Base-by-base conservation (phyloP, 2,888 invertebrate genomes). In the Tenthredo scrophulariae region DNA sequence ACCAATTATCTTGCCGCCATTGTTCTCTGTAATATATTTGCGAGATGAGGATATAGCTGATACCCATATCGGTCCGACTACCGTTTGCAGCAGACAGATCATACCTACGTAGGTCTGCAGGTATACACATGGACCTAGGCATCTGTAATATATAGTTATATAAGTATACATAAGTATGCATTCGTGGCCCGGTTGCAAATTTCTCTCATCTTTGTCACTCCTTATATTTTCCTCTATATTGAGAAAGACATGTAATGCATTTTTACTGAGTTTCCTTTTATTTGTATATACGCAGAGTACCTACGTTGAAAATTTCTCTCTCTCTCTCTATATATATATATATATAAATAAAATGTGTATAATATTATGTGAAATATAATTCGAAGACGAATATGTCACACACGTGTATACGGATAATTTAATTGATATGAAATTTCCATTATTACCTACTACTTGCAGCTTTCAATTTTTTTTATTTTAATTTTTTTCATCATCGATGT, bases 1-100 rank as follows among this genome's bases (percentile, higher is more conserved):
- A 43, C 43, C 43, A 75, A 75, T 75, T 75, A 75, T 43, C 43
- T 22, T 13, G 18, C 13, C 46, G 75, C 2, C 10, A 75, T 75
- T 75, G n/a, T 75, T 75, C 75, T 37, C 6, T 4, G 6, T 15
- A 9, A 75, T 46, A 50, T 75, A 75, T 46, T 65, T 29, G n/a
- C 54, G 6, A n/a, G 54, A n/a, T 6, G 54, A 46, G 46, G 4
- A 15, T 46, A 46, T 46, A 65, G 29, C 29, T 65, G 29, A 65
- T 65, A 37, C 7, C 37, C 7, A 65, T 15, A 65, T 65, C 50
- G 50, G n/a, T 13, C 0, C 29, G 3, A 37, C 72, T 40, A 72
- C n/a, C n/a, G n/a, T 37, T 65, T 2, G 29, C 65, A 15, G 29
- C 65, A 65, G 26, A 65, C 22, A 65, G 65, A 65, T 29, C 65